Base-by-base conservation (phyloP, 2,888 invertebrate genomes). In the Folsomia candida region DNA sequence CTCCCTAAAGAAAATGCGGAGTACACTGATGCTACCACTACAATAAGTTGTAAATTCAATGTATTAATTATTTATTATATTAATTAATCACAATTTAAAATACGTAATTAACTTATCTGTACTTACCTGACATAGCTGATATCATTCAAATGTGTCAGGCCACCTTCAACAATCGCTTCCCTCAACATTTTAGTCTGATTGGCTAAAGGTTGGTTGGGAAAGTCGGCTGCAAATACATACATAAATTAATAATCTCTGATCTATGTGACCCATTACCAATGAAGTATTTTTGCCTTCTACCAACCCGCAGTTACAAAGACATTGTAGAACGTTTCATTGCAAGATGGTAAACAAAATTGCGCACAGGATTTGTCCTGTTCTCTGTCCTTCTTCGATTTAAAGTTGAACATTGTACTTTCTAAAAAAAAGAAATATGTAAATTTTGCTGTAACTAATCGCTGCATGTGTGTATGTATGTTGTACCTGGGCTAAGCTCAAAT, bases 111-210 rank as follows among this genome's bases (percentile, higher is more conserved):
- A n/a, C n/a, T n/a, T n/a, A n/a, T n/a, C n/a, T n/a, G n/a, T 20
- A n/a, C 27, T 51, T 59, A 76, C 76, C 69, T 71, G 61, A 79
- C 78, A 54, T 80, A 79, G 29, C 57, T 67, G 24, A 79, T 78
- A 57, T 79, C 78, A 60, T 77, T 75, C 4, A 79, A 67, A 27
- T 74, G 72, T n/a, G 57, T 27, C 27, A 76, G 68, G 59, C 74
- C 64, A 6, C 64, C 72, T 14, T 78, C 76, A 1, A 61, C 54
- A 62, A 79, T 78, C 0, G 78, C 76, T 67, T 79, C 79, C 24
- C 79, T 27, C 3, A 79, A 64, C 72, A 78, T 79, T 67, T 77
- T 77, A 3, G 79, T 79, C 60, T 75, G 75, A 62, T 79, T 79
- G 9, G 79, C 77, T 27, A 73, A 71, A 0, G 67, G 73, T 54